Evolutionary conservation across 1,140 invertebrate species (phyloP).

Genomic region (Bathynomus jamesi): DNA sequence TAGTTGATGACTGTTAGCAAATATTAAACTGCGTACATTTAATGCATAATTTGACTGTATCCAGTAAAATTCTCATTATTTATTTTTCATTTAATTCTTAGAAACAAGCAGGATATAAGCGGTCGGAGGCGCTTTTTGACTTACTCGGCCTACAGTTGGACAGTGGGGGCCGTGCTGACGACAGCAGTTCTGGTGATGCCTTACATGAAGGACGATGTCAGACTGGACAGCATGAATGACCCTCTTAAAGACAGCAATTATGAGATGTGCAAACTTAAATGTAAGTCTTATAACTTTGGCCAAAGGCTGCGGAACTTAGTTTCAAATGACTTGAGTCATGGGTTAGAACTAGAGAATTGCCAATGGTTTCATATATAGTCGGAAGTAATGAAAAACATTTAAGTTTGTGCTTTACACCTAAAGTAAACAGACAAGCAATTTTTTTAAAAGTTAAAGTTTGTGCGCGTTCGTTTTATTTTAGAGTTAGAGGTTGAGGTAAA

Average conservation of each 20-base stretch:
- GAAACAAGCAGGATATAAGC: slow-evolving; percentile 24
- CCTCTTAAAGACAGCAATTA: slow-evolving; percentile 12
- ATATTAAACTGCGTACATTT: no score
- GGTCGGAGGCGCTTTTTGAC: slow-evolving; percentile 25
- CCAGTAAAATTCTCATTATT: no score
- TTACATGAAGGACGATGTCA: slow-evolving; percentile 15
- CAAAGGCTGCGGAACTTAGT: background rate
- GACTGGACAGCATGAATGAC: background rate
- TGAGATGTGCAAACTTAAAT: slow-evolving; percentile 21
- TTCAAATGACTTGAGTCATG: background rate
- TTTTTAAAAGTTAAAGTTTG: no score
- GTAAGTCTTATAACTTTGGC: slow-evolving; percentile 1
- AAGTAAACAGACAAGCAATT: no score
- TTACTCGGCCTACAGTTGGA: slow-evolving; percentile 30
- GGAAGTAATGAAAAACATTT: no score
- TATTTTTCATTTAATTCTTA: no score
- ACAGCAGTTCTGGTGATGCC: slow-evolving; percentile 29
- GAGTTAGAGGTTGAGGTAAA: no score
- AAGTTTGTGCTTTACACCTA: no score
- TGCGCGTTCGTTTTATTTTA: no score
- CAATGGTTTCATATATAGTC: background rate
- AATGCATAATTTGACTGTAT: no score
- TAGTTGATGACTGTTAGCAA: no score
- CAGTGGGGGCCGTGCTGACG: slow-evolving; percentile 25
- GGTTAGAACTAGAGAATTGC: background rate